These are phyloP conservation scores for Threskiornis aethiopicus DNA, from an alignment of 2,797 vertebrate genomes.

Conservation along the genomic window DNA sequence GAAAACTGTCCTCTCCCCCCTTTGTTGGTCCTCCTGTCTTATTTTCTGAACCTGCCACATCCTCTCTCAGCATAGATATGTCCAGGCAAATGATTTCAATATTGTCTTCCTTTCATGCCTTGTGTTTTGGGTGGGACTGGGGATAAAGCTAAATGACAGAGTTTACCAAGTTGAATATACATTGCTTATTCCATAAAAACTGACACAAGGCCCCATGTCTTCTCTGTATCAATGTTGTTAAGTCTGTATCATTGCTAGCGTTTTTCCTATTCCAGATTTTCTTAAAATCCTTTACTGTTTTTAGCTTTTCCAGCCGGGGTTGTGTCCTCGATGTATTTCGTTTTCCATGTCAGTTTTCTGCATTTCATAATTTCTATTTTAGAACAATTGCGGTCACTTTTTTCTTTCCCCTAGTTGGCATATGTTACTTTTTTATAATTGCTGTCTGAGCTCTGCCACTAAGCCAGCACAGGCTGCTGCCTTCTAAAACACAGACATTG, in stretches of 20 bases:
- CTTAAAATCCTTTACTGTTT: background rate
- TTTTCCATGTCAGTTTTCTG: background rate
- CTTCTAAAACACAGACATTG: background rate
- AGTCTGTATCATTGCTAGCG: background rate
- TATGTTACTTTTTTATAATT: background rate
- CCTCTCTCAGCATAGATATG: background rate
- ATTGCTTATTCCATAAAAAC: background rate
- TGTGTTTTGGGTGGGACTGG: background rate
- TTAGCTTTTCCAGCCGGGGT: background rate
- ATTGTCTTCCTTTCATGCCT: background rate
- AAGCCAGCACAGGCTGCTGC: background rate
- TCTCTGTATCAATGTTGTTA: background rate
- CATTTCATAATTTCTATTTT: background rate
- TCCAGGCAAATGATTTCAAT: background rate
- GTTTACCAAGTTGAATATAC: background rate
- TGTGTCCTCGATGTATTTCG: background rate
- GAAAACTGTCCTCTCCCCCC: background rate
- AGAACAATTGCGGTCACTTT: background rate
- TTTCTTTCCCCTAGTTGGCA: background rate
- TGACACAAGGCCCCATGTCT: background rate
- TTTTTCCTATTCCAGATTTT: background rate
- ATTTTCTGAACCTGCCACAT: background rate
- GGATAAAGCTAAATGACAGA: background rate
- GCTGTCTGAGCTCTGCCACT: background rate
- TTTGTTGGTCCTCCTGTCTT: background rate